A percentile compares a stretch with the other conserved stretches of the same genome.
These are phyloP conservation scores for Cebidichthys violaceus DNA, from an alignment of 2,113 vertebrate species.

Conservation along the genomic window DNA sequence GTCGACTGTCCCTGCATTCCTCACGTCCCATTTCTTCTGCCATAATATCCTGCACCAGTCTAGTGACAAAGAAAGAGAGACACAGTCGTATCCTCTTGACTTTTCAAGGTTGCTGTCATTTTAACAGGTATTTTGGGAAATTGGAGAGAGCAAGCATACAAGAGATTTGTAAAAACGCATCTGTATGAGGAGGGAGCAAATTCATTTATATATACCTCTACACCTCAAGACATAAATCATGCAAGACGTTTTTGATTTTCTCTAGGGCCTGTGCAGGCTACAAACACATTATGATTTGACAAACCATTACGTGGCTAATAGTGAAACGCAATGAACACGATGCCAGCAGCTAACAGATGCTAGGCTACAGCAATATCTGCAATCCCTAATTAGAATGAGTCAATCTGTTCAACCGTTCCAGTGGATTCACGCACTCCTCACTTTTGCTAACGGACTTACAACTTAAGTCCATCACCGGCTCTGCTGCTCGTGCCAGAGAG, in stretches of 20 bases:
- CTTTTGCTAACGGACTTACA: conserved; percentile 29
- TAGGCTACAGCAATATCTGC: neutral
- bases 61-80: conserved; percentile 22
- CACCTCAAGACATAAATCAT: conserved; percentile 20
- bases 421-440: conserved; percentile 43
- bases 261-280: neutral
- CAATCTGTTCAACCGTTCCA: conserved; percentile 11
- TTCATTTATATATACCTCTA: neutral
- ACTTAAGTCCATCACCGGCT: conserved; percentile 27
- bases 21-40: conserved; percentile 1
- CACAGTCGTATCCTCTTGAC: neutral
- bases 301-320: conserved; percentile 1
- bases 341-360: neutral
- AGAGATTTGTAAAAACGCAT: neutral
- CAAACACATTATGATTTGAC: neutral
- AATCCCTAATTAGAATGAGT: conserved; percentile 43
- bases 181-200: neutral
- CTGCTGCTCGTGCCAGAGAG: conserved; percentile 18
- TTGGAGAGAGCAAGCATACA: neutral
- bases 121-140: conserved; percentile 25
- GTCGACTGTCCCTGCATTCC: conserved; percentile 3
- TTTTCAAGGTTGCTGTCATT: conserved; percentile 30
- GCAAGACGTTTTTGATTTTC: conserved; percentile 1
- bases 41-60: neutral
- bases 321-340: neutral